These are phyloP conservation scores for Teleiodes luculella DNA, from an alignment of 2,888 invertebrate genomes.

Conservation along the genomic window DNA sequence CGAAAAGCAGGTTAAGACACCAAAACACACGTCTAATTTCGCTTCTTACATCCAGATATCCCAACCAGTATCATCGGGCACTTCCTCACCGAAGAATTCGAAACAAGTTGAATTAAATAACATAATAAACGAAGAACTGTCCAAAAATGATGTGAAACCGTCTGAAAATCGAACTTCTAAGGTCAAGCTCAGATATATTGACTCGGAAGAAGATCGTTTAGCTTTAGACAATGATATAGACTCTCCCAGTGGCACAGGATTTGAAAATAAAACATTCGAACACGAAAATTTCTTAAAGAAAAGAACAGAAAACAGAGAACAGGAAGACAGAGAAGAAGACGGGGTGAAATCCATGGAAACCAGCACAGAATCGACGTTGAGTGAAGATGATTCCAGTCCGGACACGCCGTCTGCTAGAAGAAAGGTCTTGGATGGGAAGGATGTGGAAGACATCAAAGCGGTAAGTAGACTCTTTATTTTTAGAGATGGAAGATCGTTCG, in stretches of 20 bases:
- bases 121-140: slow-evolving; percentile 36
- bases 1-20: slow-evolving; percentile 66
- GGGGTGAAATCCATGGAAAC: slow-evolving; percentile 68
- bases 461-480: slow-evolving; percentile 45
- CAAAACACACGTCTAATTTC: slow-evolving; percentile 79
- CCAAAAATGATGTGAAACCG: slow-evolving; percentile 37
- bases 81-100: slow-evolving; percentile 39
- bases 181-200: slow-evolving; percentile 59
- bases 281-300: slow-evolving; percentile 70
- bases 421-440: slow-evolving; percentile 52
- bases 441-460: slow-evolving; percentile 60
- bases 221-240: slow-evolving; percentile 66
- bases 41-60: slow-evolving; percentile 80
- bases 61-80: slow-evolving; percentile 67
- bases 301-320: slow-evolving; percentile 61
- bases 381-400: slow-evolving; percentile 64
- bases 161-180: slow-evolving; percentile 40
- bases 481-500: background rate
- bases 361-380: slow-evolving; percentile 66
- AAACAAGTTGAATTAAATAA: slow-evolving; percentile 41
- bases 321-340: slow-evolving; percentile 49
- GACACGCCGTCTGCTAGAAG: slow-evolving; percentile 61
- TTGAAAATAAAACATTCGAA: slow-evolving; percentile 71
- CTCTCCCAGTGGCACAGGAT: slow-evolving; percentile 70
- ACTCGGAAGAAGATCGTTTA: slow-evolving; percentile 52